A percentile compares a stretch with the other conserved stretches of the same genome.
phyloP scores from a whole-genome alignment of 2,888 invertebrate genomes.

The Heliconius cydno region DNA sequence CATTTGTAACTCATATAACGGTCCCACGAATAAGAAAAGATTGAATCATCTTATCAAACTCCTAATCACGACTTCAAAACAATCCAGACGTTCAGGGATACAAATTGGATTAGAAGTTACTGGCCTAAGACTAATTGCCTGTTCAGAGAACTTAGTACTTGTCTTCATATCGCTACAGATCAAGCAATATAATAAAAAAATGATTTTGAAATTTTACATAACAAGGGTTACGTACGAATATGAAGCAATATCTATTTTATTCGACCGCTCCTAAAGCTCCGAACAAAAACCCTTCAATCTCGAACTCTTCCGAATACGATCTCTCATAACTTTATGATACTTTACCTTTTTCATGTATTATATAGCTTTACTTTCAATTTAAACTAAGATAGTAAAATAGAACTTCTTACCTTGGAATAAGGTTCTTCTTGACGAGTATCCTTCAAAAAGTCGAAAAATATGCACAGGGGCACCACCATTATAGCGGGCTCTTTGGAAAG shows the following conservation, averaged over 20 bases:
- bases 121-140: conserved; percentile 56
- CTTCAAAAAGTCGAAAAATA: conserved; percentile 91
- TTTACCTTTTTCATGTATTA: conserved; percentile 43
- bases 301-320: conserved; percentile 55
- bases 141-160: conserved; percentile 27
- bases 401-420: conserved; percentile 82
- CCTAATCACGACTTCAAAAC: conserved; percentile 70
- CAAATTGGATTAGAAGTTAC: conserved; percentile 61
- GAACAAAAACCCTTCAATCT: conserved; percentile 57
- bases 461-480: conserved; percentile 95
- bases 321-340: conserved; percentile 58
- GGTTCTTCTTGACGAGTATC: conserved; percentile 78
- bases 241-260: conserved; percentile 49
- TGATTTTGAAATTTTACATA: conserved; percentile 24
- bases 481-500: conserved; percentile 98
- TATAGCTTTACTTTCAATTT: conserved; percentile 23
- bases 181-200: conserved; percentile 23
- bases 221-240: conserved; percentile 37
- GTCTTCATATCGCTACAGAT: not conserved
- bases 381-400: conserved; percentile 1
- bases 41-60: conserved; percentile 59
- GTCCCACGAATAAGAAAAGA: conserved; percentile 52
- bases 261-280: conserved; percentile 55
- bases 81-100: conserved; percentile 69
- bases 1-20: conserved; percentile 30